Percentiles rank a stretch among this genome's conserved stretches.
Conservation (phyloP, 2,113 vertebrate species). For the Mohoua ochrocephala region DNA sequence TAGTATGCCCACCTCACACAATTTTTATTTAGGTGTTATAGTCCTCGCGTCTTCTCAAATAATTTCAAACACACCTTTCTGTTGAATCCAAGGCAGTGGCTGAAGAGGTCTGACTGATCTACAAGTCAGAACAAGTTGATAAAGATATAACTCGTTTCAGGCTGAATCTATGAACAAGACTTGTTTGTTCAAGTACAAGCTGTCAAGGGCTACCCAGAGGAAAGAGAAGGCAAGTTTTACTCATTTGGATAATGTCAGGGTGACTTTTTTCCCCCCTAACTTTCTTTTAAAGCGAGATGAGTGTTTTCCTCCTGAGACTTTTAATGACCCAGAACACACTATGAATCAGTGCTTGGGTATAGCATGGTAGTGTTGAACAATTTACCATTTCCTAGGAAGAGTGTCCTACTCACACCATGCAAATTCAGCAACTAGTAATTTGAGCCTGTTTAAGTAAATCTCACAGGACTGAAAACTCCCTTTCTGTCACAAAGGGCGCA, state of each 20-base stretch:
- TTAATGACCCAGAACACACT: not conserved
- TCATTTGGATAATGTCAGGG: not conserved
- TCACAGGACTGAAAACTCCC: not conserved
- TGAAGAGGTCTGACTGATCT: not conserved
- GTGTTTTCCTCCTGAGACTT: not conserved
- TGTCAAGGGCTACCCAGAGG: not conserved
- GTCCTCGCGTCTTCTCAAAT: not conserved
- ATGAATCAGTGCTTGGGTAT: not conserved
- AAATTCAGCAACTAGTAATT: not conserved
- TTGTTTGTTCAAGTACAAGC: not conserved
- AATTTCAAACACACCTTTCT: not conserved
- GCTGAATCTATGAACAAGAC: not conserved
- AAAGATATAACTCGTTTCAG: not conserved
- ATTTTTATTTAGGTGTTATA: not conserved
- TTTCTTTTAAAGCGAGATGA: not conserved
- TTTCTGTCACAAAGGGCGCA: not conserved
- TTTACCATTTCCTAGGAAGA: not conserved
- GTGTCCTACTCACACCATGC: not conserved
- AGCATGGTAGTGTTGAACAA: not conserved
- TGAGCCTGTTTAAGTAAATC: not conserved
- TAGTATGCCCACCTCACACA: not conserved
- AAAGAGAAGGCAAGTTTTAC: not conserved
- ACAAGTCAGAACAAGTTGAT: not conserved
- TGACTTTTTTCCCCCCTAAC: fast-evolving
- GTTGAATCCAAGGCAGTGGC: not conserved